Evolutionary conservation across 2,797 vertebrate genomes (phyloP).

Genomic region (Scyliorhinus canicula): DNA sequence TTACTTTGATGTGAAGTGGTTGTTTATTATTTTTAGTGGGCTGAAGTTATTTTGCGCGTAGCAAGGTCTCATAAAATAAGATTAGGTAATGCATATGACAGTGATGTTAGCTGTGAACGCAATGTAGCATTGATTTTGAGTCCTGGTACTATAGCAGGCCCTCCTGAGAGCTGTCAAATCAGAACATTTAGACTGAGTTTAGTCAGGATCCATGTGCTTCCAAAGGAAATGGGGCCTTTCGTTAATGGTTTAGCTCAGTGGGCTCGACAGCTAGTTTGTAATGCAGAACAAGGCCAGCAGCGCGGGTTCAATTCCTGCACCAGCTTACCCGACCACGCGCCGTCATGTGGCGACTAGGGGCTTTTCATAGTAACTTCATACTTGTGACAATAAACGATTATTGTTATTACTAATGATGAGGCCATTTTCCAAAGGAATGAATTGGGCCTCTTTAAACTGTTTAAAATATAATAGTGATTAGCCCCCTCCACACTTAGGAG

Average conservation of each 20-base stretch:
- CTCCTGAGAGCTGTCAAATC: neutral
- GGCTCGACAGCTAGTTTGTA: no score
- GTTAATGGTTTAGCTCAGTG: no score
- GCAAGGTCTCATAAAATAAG: neutral
- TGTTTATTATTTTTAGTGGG: neutral
- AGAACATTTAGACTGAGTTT: neutral
- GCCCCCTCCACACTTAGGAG: no score
- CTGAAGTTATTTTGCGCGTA: neutral
- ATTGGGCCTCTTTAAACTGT: neutral
- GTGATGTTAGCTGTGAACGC: neutral
- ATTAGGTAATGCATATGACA: neutral
- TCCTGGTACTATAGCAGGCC: neutral
- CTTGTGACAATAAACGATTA: no score
- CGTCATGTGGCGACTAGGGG: no score
- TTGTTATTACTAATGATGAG: no score
- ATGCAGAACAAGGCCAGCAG: no score
- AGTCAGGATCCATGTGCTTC: neutral
- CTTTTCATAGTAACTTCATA: no score
- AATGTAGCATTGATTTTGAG: neutral
- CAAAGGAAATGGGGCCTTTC: neutral
- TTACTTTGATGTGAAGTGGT: neutral
- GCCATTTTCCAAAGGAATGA: neutral
- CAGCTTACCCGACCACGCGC: no score
- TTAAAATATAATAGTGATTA: neutral
- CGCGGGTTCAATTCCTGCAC: no score